phyloP scores from a whole-genome alignment of 1,140 invertebrate species.

The Xylocopa sonorina region DNA sequence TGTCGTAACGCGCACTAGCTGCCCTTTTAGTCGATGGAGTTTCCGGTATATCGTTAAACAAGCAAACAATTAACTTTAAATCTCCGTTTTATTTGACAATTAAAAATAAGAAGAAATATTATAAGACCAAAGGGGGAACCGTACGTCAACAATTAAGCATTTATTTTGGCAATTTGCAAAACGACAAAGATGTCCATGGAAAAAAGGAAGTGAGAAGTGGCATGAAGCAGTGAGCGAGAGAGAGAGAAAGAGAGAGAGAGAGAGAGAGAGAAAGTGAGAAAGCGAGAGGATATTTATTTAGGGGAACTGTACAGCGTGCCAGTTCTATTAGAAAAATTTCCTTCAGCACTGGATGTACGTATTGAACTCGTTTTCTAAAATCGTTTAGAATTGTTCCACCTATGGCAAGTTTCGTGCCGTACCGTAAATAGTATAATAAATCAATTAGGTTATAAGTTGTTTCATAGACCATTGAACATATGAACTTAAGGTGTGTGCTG shows the following conservation, averaged over 20 bases:
- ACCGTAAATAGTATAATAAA: conserved; percentile 72
- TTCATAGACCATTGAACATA: conserved; percentile 75
- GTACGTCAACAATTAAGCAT: neutral
- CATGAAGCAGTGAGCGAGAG: conserved; percentile 62
- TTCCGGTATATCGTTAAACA: neutral
- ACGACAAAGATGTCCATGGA: conserved; percentile 50
- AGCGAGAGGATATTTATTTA: conserved; percentile 54
- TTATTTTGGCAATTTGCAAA: conserved; percentile 73
- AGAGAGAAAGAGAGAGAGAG: neutral
- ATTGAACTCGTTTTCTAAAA: conserved; percentile 76
- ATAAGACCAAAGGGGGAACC: neutral
- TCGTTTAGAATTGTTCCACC: conserved; percentile 61
- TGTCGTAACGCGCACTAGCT: neutral
- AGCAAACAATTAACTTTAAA: neutral
- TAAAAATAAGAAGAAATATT: neutral
- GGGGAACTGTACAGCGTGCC: conserved; percentile 70
- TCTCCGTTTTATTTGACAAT: conserved; percentile 24
- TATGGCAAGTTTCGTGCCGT: conserved; percentile 61
- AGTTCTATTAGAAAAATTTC: conserved; percentile 73
- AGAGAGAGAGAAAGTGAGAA: neutral
- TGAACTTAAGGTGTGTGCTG: conserved; percentile 81
- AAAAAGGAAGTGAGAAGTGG: conserved; percentile 67
- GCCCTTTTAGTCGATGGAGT: neutral
- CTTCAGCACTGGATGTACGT: conserved; percentile 76
- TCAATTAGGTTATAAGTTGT: conserved; percentile 75